phyloP scores from a whole-genome alignment of 2,888 invertebrate species.

The Anthoptus insignis region DNA sequence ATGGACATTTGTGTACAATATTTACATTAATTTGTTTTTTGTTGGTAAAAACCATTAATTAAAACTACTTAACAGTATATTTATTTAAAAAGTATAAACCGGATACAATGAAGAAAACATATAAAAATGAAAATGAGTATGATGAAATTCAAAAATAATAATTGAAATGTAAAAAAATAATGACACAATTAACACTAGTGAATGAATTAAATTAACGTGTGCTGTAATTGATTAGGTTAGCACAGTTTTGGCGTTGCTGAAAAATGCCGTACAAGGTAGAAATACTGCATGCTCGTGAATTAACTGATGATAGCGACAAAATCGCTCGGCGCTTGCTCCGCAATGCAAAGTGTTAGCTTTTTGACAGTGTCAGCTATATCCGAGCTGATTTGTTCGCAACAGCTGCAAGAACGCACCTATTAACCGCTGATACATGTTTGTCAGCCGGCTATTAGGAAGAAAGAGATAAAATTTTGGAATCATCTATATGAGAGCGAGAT shows the following conservation, averaged over 20 bases:
- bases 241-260: not conserved
- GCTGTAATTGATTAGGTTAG: not conserved
- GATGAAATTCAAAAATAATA: too few species aligned
- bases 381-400: constrained; percentile 86
- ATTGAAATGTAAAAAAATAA: too few species aligned
- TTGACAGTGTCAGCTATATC: constrained; percentile 86
- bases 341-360: constrained; percentile 73
- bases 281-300: not conserved
- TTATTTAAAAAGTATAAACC: too few species aligned
- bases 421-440: constrained; percentile 87
- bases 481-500: constrained; percentile 81
- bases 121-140: too few species aligned
- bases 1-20: too few species aligned
- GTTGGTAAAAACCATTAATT: too few species aligned
- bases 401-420: constrained; percentile 86
- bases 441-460: constrained; percentile 86
- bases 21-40: too few species aligned
- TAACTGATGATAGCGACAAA: not conserved
- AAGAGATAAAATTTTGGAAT: constrained; percentile 80
- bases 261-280: not conserved
- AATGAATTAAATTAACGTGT: too few species aligned
- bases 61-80: too few species aligned
- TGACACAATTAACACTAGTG: too few species aligned
- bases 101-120: too few species aligned
- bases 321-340: constrained; percentile 60